These are phyloP conservation scores for Coenonympha glycerion DNA, from an alignment of 2,888 invertebrate species.

Conservation along the genomic window DNA sequence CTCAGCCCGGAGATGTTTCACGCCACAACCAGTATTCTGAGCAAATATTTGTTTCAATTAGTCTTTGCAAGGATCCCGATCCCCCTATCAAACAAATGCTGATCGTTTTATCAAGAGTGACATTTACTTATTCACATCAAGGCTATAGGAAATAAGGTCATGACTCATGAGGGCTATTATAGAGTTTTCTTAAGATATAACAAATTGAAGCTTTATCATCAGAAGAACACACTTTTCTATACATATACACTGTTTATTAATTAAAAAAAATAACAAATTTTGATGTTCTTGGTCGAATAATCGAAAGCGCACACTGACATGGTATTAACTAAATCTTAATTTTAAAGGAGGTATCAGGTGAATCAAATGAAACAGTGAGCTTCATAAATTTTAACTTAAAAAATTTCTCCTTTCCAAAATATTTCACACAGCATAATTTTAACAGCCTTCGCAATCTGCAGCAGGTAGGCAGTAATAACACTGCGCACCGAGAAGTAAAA, in stretches of 20 bases:
- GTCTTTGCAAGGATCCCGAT: constrained; percentile 46
- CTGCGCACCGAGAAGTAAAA: constrained; percentile 3
- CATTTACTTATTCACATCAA: constrained; percentile 29
- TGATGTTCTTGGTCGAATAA: too few relatives aligned
- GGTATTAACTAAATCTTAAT: too few relatives aligned
- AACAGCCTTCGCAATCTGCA: background rate
- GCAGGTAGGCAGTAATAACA: background rate
- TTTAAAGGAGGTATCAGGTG: too few relatives aligned
- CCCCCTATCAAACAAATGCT: constrained; percentile 56
- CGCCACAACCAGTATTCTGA: constrained; percentile 34
- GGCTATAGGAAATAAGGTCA: too few relatives aligned
- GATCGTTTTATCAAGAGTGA: constrained; percentile 55
- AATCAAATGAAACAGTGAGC: too few relatives aligned
- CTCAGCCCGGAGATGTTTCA: constrained; percentile 19
- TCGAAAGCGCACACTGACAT: too few relatives aligned
- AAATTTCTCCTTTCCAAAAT: background rate
- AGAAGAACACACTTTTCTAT: too few relatives aligned
- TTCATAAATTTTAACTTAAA: background rate
- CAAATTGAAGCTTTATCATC: too few relatives aligned
- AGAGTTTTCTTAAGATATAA: too few relatives aligned
- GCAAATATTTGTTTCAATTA: constrained; percentile 74
- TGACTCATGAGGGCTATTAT: too few relatives aligned
- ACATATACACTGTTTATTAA: too few relatives aligned
- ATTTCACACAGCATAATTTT: background rate
- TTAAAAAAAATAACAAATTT: too few relatives aligned